Percentiles rank a stretch among this genome's conserved stretches.
Conservation (phyloP, 1,140 invertebrate genomes). For the Homalodisca vitripennis region DNA sequence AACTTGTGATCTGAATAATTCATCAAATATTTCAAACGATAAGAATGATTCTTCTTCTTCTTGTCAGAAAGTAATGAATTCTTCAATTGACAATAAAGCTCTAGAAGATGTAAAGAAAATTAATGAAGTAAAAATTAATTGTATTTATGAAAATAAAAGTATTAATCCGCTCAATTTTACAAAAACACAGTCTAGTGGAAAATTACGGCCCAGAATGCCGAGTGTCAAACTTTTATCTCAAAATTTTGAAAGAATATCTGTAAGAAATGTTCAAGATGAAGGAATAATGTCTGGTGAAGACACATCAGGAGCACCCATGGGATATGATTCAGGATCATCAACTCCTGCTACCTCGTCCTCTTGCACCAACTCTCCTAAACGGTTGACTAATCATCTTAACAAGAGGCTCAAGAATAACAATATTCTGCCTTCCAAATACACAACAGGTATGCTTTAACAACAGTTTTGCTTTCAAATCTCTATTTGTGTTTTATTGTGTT, state of each 20-base stretch:
- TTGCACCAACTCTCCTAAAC: conserved; percentile 63
- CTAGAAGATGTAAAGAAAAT: conserved; percentile 11
- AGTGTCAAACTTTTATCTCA: conserved; percentile 41
- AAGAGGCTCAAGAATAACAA: conserved; percentile 49
- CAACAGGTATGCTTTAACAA: conserved; percentile 46
- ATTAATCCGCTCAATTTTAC: conserved; percentile 6
- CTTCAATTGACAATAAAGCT: conserved; percentile 10
- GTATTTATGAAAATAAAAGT: background rate
- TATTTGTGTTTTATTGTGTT: too few species aligned
- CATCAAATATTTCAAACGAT: background rate
- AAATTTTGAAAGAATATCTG: conserved; percentile 46
- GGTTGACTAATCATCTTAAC: conserved; percentile 52
- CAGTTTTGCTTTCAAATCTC: too few species aligned
- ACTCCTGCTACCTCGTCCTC: conserved; percentile 59
- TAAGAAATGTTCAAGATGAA: conserved; percentile 29
- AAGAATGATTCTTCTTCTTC: conserved; percentile 1
- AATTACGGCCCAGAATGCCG: conserved; percentile 32
- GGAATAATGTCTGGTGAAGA: conserved; percentile 42
- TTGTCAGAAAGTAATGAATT: conserved; percentile 7
- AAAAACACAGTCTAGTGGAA: background rate
- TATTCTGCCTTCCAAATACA: conserved; percentile 53
- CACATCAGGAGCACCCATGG: conserved; percentile 11
- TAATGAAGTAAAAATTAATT: conserved; percentile 1
- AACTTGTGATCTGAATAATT: conserved; percentile 7
- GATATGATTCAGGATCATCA: conserved; percentile 58